Evolutionary conservation across 1,140 invertebrate genomes (phyloP), one percentile per base, ranked within the genome.

Genomic region (Caenorhabditis elegans): DNA sequence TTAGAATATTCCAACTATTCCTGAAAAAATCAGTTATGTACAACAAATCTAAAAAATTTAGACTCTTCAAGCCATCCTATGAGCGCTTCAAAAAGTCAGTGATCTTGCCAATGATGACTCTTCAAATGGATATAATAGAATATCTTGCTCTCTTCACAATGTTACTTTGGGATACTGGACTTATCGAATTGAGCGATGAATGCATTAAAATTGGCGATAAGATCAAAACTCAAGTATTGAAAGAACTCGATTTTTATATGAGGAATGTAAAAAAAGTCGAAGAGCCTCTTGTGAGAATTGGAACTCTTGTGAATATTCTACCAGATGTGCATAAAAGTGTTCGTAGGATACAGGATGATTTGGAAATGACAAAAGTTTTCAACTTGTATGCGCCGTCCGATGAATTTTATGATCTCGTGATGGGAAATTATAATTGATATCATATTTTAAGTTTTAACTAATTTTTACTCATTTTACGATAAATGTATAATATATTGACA

Each of bases 321-420:
- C 79, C 79, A 3, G 28, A 55, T 10, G 49, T 80, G 3, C 17
- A 75, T 11, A 47, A 39, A 24, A 22, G 26, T 13, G 53, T 49
- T 0, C 34, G 79, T 2, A 53, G 79, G 22, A 60, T 80, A 17
- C 60, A 75, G 28, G 79, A 80, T 13, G 79, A 80, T 39, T 31
- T 80, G 5, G 79, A 80, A 34, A 75, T 80, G 11, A 75, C 49
- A 24, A 28, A 75, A 31, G 55, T 80, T 13, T 80, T 80, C 39
- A 75, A 76, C 3, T 39, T 53, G 19, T 80, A 80, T 49, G 34
- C 55, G 15, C 39, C 55, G 3, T 15, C 55, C 10, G 39, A 75
- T 3, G 39, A 80, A 17, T 80, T 80, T 49, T 80, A 80, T 75
- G 60, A 80, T 31, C n/a, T 39, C 75, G 53, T 76, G 0, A 76